These are phyloP conservation scores for Stomatorhinus ivindoensis DNA, from an alignment of 2,113 vertebrate species.

Conservation along the genomic window DNA sequence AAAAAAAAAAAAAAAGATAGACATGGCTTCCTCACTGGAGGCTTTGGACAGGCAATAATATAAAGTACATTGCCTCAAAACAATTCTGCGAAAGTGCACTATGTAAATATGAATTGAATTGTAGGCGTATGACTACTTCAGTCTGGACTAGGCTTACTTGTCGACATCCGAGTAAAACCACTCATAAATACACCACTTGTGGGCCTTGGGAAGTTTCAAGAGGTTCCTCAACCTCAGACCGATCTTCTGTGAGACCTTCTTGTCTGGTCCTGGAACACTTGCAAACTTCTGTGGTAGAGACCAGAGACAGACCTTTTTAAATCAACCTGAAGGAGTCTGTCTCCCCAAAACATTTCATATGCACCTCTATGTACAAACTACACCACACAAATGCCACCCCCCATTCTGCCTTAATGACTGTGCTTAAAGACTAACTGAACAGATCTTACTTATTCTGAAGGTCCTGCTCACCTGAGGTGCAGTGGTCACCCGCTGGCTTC, in stretches of 20 bases:
- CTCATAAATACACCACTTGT: conserved; percentile 99
- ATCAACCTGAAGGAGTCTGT: background rate
- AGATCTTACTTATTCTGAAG: background rate
- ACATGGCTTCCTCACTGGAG: background rate
- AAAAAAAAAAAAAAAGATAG: background rate
- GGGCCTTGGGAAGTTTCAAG: conserved; percentile 94
- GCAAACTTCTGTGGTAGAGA: conserved; percentile 72
- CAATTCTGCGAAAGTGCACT: background rate
- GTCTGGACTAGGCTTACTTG: conserved; percentile 65
- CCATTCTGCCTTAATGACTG: background rate
- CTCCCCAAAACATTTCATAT: background rate
- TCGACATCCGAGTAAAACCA: conserved; percentile 99
- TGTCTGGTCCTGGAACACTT: conserved; percentile 82
- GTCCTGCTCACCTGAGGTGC: conserved; percentile 71
- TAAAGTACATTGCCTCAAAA: background rate
- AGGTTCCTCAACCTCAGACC: conserved; percentile 90
- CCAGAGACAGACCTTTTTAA: background rate
- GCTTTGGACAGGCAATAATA: background rate
- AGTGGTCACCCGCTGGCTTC: conserved; percentile 83
- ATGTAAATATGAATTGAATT: background rate
- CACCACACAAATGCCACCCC: background rate
- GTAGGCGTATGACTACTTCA: background rate
- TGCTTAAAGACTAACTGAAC: background rate
- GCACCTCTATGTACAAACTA: background rate
- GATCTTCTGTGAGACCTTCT: conserved; percentile 92